phyloP scores from a whole-genome alignment of 2,113 vertebrate genomes.

The Indicator indicator region DNA sequence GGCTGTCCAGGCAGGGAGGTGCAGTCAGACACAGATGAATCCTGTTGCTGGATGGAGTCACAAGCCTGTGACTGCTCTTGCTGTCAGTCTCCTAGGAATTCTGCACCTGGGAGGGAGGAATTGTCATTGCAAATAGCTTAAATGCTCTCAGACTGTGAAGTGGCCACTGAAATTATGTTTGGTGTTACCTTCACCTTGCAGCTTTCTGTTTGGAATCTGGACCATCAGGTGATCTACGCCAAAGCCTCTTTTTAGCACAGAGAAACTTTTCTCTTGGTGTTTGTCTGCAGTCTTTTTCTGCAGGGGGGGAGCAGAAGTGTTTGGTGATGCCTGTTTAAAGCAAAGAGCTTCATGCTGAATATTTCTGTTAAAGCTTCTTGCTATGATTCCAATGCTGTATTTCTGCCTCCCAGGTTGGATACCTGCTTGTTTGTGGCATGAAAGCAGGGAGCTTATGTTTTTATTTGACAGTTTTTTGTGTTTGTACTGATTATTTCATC shows the following conservation, averaged over 20 bases:
- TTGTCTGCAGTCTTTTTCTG: neutral
- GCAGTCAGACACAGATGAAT: no score
- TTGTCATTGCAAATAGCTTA: neutral
- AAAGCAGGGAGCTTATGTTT: neutral
- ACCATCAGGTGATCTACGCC: neutral
- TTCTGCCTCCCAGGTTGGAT: neutral
- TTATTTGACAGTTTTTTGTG: neutral
- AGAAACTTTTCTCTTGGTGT: neutral
- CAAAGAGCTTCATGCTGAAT: neutral
- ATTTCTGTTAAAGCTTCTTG: neutral
- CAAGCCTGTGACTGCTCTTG: neutral
- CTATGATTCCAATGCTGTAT: neutral
- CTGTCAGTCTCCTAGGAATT: accelerated
- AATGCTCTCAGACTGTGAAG: neutral
- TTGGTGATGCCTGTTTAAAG: neutral
- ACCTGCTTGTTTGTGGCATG: neutral
- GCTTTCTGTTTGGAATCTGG: neutral
- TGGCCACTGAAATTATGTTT: neutral
- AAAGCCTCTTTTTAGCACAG: neutral
- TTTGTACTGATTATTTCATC: neutral
- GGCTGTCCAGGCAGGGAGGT: neutral
- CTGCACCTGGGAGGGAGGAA: neutral
- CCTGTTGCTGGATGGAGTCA: neutral
- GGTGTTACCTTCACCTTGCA: neutral
- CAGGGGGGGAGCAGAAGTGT: neutral